Conservation (phyloP, 2,113 vertebrate genomes). For the Solea senegalensis region DNA sequence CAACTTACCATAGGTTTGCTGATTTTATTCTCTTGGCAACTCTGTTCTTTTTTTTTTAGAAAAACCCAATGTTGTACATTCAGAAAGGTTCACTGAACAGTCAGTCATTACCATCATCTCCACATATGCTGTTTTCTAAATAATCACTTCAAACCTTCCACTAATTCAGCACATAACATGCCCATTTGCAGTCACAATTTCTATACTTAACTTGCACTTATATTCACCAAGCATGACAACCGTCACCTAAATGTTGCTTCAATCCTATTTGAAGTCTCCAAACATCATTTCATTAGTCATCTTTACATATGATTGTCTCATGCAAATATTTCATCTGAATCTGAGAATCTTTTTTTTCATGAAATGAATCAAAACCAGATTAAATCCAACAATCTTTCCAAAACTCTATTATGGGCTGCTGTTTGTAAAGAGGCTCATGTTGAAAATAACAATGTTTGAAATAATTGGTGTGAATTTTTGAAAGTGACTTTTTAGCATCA, state of each 20-base stretch:
- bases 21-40: neutral
- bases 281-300: neutral
- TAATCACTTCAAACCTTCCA: slow-evolving; percentile 1
- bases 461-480: too few species aligned
- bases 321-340: slow-evolving; percentile 27
- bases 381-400: neutral
- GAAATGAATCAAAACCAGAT: neutral
- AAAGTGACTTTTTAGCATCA: too few species aligned
- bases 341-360: neutral
- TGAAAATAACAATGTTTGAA: too few species aligned
- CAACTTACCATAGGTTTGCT: neutral
- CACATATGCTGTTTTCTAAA: neutral
- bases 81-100: neutral
- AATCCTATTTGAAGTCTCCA: neutral
- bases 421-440: too few species aligned
- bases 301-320: slow-evolving; percentile 36
- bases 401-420: neutral
- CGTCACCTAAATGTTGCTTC: too few species aligned
- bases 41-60: slow-evolving; percentile 3
- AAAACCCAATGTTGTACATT: neutral
- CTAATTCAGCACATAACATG: neutral
- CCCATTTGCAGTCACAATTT: neutral
- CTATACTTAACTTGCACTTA: slow-evolving; percentile 12
- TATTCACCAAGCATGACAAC: slow-evolving; percentile 16
- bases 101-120: neutral